phyloP scores from a whole-genome alignment of 2,113 vertebrate genomes.

The Scatophagus argus region DNA sequence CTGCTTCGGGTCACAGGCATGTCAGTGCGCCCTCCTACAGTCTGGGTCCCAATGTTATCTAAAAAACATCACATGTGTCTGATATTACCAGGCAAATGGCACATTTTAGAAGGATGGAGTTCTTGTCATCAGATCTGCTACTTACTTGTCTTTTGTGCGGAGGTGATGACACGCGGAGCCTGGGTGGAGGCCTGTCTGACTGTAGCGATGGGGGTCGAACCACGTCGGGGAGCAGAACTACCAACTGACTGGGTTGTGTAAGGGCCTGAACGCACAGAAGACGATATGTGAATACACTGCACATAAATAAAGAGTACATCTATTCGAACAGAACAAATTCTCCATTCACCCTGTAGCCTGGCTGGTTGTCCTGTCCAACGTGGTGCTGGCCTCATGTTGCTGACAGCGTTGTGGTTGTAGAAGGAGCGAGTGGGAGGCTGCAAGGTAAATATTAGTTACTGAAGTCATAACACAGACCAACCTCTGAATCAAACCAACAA shows the following conservation, averaged over 20 bases:
- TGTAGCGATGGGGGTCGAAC: conserved; percentile 85
- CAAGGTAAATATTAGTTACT: not conserved
- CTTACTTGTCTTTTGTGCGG: conserved; percentile 91
- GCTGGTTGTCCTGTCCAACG: conserved; percentile 89
- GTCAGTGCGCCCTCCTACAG: conserved; percentile 81
- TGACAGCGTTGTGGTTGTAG: conserved; percentile 86
- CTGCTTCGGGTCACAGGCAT: conserved; percentile 71
- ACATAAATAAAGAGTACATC: not conserved
- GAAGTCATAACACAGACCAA: not conserved
- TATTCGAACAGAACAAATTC: not conserved
- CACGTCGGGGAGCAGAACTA: conserved; percentile 76
- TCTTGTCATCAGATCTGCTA: not conserved
- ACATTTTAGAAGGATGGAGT: not conserved
- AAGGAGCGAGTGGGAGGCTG: conserved; percentile 88
- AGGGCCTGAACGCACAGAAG: conserved; percentile 61
- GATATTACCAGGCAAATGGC: not conserved
- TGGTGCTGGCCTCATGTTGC: conserved; percentile 79
- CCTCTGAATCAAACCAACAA: not conserved
- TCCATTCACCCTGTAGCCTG: conserved; percentile 86
- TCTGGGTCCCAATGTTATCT: conserved; percentile 97
- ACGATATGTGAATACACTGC: not conserved
- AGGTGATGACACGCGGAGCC: conserved; percentile 82
- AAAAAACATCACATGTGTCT: not conserved
- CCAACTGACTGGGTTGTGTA: conserved; percentile 83
- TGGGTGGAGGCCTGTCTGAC: conserved; percentile 91